Base-by-base conservation (phyloP, 2,113 vertebrate species). In the Anoura caudifer region DNA sequence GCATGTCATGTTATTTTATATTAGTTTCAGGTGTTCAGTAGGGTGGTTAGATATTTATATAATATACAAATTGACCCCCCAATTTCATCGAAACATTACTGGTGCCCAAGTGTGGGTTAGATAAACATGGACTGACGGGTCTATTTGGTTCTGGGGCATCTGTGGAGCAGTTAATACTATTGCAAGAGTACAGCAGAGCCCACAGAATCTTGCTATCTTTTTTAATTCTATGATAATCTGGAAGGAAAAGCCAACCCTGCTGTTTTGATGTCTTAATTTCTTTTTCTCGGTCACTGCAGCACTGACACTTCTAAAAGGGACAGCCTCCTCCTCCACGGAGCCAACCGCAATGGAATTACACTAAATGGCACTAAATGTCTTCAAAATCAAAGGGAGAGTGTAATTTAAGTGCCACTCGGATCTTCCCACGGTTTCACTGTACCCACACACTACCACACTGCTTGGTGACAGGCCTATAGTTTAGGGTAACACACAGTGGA, bases 351-450 rank as follows among this genome's bases (percentile, higher is more conserved):
- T 96, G 90, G 96, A 98, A 97, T 98, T 98, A 97, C 97, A 91
- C 97, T 98, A 98, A 98, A 97, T 81, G 95, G 98, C 96, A 98
- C 95, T 98, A 98, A 98, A 97, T 94, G 98, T 98, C 98, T 98
- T 97, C 38, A 17, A 95, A 98, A 98, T 98, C 98, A 98, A 98
- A 98, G 97, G 97, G 97, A 98, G 98, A 98, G 98, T 98, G 97
- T 98, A 98, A 98, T 98, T 98, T 98, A 98, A 98, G 98, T 98
- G 98, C 98, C 98, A 98, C 97, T 98, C 85, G 96, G 98, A 97
- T 98, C 98, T 98, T 98, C 98, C 98, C 98, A 98, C 98, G 97
- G 97, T 93, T 98, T 98, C 97, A 98, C 98, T 87, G 97, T 97
- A 98, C 97, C 97, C 91, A 98, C 98, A 98, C n/a, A 92, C 97